phyloP scores from a whole-genome alignment of 2,113 vertebrate species.

The Sinocyclocheilus anshuiensis region DNA sequence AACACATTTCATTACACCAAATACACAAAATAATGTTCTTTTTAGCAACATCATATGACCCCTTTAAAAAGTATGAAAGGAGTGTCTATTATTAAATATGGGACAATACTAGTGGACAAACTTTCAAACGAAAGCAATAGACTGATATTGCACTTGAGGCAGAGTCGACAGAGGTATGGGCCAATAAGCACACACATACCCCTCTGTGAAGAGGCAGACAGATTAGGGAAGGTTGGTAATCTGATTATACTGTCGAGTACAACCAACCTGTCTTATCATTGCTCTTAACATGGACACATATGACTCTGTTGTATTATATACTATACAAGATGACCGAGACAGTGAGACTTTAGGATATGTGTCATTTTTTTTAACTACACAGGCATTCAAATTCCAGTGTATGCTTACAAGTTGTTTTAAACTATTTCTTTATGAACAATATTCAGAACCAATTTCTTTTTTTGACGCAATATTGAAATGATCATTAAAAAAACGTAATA shows the following conservation, averaged over 20 bases:
- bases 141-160: not conserved
- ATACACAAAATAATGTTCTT: no score
- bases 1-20: no score
- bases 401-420: not conserved
- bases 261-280: conserved; percentile 22
- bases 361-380: not conserved
- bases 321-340: not conserved
- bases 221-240: conserved; percentile 42
- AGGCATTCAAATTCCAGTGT: not conserved
- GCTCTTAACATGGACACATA: conserved; percentile 2
- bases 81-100: conserved; percentile 35
- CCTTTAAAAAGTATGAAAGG: not conserved
- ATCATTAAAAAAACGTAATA: not conserved
- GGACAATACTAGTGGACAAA: no score
- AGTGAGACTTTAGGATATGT: not conserved
- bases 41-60: no score
- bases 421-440: not conserved
- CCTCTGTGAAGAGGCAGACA: conserved; percentile 1
- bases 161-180: not conserved
- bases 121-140: not conserved
- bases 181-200: conserved; percentile 4
- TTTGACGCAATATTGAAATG: not conserved
- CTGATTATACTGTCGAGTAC: conserved; percentile 48
- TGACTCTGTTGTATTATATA: not conserved
- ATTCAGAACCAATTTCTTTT: not conserved